These are phyloP conservation scores for Nothoprocta perdicaria DNA, from an alignment of 2,113 vertebrate genomes.

Conservation along the genomic window DNA sequence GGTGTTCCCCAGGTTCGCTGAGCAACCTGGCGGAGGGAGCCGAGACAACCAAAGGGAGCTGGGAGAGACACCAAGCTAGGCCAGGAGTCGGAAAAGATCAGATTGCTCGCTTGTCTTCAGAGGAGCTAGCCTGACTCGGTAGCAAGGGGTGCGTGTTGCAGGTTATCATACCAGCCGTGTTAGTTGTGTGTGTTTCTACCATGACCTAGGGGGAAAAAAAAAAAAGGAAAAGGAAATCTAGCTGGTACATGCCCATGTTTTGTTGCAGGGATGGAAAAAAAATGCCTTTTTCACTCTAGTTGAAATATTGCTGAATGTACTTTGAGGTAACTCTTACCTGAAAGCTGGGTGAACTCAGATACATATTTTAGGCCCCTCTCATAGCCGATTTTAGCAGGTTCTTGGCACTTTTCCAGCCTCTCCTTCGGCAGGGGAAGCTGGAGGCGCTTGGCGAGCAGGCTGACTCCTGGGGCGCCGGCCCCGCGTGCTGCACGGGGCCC, in stretches of 20 bases:
- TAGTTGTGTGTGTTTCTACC: too few species aligned
- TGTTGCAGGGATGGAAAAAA: background rate
- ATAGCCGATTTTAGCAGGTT: background rate
- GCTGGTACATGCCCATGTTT: background rate
- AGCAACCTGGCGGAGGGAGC: background rate
- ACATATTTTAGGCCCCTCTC: background rate
- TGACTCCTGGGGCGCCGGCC: constrained; percentile 6
- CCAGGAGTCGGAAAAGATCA: background rate
- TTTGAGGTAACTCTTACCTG: background rate
- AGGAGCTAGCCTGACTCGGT: background rate
- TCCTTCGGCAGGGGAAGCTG: background rate
- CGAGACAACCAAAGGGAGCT: background rate
- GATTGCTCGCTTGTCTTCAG: background rate
- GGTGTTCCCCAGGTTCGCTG: background rate
- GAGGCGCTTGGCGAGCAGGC: background rate
- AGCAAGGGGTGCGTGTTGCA: background rate
- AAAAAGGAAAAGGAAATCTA: background rate
- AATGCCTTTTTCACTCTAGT: background rate
- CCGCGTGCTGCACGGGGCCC: background rate
- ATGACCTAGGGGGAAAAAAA: too few species aligned
- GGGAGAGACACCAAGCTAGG: background rate
- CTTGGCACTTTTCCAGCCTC: background rate
- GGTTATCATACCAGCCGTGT: background rate
- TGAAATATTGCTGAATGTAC: background rate
- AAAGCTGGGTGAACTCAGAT: background rate